Evolutionary conservation across 2,797 vertebrate genomes (phyloP).

Genomic region (Dromococcyx pavoninus): DNA sequence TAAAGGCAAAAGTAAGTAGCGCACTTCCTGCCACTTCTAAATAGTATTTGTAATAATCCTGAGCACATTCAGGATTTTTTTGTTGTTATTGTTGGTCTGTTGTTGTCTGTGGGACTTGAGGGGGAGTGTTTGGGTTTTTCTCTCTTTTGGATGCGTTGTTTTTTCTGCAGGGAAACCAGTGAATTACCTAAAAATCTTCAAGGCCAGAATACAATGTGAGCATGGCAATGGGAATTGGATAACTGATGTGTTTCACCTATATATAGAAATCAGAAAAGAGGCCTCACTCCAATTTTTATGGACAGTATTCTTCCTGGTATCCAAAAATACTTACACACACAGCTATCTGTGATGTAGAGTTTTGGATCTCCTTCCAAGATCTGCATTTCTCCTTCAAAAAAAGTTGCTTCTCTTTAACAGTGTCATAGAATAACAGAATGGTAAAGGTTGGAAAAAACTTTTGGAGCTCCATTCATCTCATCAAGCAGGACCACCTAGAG

Average conservation of each 20-base stretch:
- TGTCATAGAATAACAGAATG: not conserved
- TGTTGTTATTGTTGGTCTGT: rapidly evolving
- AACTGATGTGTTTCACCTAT: not conserved
- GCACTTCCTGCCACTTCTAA: not conserved
- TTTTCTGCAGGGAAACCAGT: not conserved
- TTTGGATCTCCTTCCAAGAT: not conserved
- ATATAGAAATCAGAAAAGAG: not conserved
- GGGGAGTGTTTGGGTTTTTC: rapidly evolving
- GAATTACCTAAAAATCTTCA: not conserved
- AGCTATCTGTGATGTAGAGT: not conserved
- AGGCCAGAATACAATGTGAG: not conserved
- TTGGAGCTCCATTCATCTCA: too few relatives aligned
- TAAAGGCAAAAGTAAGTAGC: not conserved
- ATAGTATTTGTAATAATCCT: not conserved
- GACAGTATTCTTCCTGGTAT: not conserved
- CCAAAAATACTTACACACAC: not conserved
- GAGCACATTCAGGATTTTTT: not conserved
- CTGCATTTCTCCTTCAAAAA: not conserved
- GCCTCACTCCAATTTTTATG: not conserved
- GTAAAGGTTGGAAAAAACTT: not conserved
- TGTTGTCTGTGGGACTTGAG: not conserved
- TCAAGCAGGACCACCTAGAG: not conserved
- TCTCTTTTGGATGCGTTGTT: not conserved
- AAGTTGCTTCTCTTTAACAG: not conserved
- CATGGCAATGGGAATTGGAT: not conserved